phyloP scores from a whole-genome alignment of 1,140 invertebrate genomes.

The Daktulosphaira vitifoliae region DNA sequence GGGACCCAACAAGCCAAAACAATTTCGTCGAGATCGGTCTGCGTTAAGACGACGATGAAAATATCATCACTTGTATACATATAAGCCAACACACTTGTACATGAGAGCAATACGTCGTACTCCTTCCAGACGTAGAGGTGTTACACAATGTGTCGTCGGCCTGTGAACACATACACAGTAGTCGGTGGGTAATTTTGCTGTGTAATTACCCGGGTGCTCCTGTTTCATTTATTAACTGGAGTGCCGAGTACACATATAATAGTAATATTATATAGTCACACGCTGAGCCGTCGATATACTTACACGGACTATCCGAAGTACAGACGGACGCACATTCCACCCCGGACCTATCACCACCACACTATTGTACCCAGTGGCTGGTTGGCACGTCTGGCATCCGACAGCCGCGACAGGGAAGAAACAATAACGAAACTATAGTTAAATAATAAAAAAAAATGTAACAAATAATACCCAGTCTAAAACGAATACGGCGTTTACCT shows the following conservation, averaged over 20 bases:
- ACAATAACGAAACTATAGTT: not conserved
- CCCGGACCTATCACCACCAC: not conserved
- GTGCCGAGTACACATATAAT: not conserved
- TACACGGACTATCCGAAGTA: not conserved
- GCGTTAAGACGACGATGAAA: not conserved
- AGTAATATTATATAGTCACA: conserved; percentile 23
- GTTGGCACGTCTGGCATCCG: conserved; percentile 22
- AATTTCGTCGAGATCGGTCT: conserved; percentile 20
- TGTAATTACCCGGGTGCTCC: conserved; percentile 32
- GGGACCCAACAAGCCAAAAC: conserved; percentile 22
- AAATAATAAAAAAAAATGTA: not conserved
- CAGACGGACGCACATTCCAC: conserved; percentile 19
- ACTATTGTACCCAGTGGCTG: not conserved
- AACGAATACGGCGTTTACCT: conserved; percentile 4
- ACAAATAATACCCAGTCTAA: not conserved
- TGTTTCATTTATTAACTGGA: conserved; percentile 27
- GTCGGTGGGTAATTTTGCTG: conserved; percentile 23
- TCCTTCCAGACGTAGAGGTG: too few species aligned
- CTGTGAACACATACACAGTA: conserved; percentile 1
- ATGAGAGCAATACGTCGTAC: not conserved
- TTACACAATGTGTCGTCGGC: conserved; percentile 1
- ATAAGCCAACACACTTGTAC: not conserved
- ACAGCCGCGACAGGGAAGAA: not conserved
- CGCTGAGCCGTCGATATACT: conserved; percentile 26
- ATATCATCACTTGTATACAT: not conserved